Evolutionary conservation across 2,113 vertebrate species (phyloP).

Genomic region (Cyanoramphus novaezelandiae): DNA sequence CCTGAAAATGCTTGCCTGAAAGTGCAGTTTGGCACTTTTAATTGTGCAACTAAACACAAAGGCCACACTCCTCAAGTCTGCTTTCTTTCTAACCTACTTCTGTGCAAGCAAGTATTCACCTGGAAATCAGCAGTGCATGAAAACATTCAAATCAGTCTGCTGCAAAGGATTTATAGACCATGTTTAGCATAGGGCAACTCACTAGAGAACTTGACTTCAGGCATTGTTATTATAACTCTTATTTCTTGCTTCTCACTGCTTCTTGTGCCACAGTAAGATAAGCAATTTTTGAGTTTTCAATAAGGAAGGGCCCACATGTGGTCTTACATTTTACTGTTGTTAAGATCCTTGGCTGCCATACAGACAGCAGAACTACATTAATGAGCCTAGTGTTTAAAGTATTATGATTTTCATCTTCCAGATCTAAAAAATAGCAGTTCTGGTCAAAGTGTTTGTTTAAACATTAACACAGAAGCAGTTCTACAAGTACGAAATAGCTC

Average conservation of each 20-base stretch:
- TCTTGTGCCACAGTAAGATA: not conserved
- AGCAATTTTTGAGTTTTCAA: not conserved
- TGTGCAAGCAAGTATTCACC: not conserved
- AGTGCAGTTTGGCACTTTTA: not conserved
- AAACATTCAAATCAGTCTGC: not conserved
- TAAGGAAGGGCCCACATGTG: not conserved
- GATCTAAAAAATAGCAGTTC: not conserved
- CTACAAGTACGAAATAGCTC: not conserved
- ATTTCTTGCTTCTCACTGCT: not conserved
- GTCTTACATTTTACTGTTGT: not conserved
- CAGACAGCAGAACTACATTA: not conserved
- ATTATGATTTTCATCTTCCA: not conserved
- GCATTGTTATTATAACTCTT: not conserved
- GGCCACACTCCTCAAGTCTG: not conserved
- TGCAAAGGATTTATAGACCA: not conserved
- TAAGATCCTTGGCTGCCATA: not conserved
- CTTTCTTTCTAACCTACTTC: not conserved
- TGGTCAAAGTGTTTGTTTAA: not conserved
- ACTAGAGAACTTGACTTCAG: not conserved
- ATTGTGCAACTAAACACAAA: not conserved
- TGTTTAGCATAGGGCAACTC: not conserved
- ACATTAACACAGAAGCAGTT: not conserved
- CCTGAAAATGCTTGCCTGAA: not conserved
- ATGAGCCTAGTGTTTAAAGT: not conserved
- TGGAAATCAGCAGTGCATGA: not conserved